Evolutionary conservation across 2,797 vertebrate genomes (phyloP), one percentile per base, ranked within the genome.

Genomic region (Channallabes apus): DNA sequence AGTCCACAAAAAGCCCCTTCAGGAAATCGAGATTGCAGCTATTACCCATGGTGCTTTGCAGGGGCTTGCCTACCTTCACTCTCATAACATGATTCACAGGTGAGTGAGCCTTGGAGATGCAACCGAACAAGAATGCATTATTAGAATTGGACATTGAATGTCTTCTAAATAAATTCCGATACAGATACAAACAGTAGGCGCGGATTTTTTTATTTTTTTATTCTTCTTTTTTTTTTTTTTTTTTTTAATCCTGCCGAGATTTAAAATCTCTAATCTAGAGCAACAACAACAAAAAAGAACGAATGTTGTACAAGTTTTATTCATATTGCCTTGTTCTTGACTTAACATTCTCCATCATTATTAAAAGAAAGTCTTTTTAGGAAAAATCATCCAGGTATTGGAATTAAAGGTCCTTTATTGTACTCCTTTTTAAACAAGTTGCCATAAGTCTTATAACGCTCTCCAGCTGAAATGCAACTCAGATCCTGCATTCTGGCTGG

Each of bases 1-100:
- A 99, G 98, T 99, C 94, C 98, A 99, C 95, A 99, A 99, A 96
- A 99, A 99, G 93, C 98, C 98, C 91, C 94, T 99, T 92, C 97
- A 99, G 95, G 98, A 99, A 95, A 93, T 98, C 88, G 98, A 99
- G 95, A 99, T 99, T 90, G 98, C 98, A 92, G 98, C 98, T 93
- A 99, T 99, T 91, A 99, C 98, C 89, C 98, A 99, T 90, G 98
- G 98, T 95, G 98, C 98, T 95, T 96, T 99, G 94, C 97, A 97
- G 93, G 98, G 98, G 87, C 95, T 99, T 94, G 97, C 97, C 86
- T 99, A 99, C 92, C 96, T 99, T 95, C 98, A 99, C 94, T 99
- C 97, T 93, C 98, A 99, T 94, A 99, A 98, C 90, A 97, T 99
- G 97, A 99, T 99, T 94, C 82, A 83, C 82, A 83, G 82, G 82